These are phyloP conservation scores for Zoanthus sansibaricus DNA, from an alignment of 92 coral and sea anemone genomes.

Conservation along the genomic window DNA sequence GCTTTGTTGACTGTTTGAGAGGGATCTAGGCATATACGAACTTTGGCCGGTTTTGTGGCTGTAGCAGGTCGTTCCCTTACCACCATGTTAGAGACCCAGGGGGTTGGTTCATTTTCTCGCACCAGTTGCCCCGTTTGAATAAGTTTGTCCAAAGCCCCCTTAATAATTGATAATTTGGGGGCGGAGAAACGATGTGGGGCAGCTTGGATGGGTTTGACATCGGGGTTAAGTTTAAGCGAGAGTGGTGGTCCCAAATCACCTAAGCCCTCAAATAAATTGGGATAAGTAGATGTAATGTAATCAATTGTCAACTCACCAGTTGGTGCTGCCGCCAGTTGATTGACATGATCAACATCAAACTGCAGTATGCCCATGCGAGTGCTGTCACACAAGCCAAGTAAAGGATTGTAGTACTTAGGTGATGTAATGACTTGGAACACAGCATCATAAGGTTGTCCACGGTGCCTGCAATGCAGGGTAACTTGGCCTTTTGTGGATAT, in stretches of 20 bases:
- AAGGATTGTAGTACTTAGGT: conserved; percentile 56
- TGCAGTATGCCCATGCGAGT: conserved; percentile 63
- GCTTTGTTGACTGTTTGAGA: too few relatives aligned
- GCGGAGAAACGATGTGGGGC: conserved; percentile 69
- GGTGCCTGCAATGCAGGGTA: conserved; percentile 66
- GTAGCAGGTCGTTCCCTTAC: too few relatives aligned
- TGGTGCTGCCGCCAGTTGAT: conserved; percentile 53
- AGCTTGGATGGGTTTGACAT: conserved; percentile 63
- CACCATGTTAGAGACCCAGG: too few relatives aligned
- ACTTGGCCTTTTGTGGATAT: conserved; percentile 63
- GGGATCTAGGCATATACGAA: background rate
- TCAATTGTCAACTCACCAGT: conserved; percentile 60
- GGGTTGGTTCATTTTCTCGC: background rate
- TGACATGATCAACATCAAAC: conserved; percentile 57
- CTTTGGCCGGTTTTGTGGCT: background rate
- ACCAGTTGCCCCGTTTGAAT: conserved; percentile 10
- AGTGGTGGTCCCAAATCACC: conserved; percentile 59
- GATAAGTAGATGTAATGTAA: conserved; percentile 45
- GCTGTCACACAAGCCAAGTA: conserved; percentile 66
- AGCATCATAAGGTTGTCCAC: conserved; percentile 47
- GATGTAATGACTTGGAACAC: conserved; percentile 66
- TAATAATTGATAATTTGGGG: conserved; percentile 57
- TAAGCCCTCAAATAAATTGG: conserved; percentile 57
- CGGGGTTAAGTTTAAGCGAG: conserved; percentile 58
- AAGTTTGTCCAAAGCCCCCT: conserved; percentile 47